Evolutionary conservation across 2,797 vertebrate species (phyloP).

Genomic region (Brotula barbata): DNA sequence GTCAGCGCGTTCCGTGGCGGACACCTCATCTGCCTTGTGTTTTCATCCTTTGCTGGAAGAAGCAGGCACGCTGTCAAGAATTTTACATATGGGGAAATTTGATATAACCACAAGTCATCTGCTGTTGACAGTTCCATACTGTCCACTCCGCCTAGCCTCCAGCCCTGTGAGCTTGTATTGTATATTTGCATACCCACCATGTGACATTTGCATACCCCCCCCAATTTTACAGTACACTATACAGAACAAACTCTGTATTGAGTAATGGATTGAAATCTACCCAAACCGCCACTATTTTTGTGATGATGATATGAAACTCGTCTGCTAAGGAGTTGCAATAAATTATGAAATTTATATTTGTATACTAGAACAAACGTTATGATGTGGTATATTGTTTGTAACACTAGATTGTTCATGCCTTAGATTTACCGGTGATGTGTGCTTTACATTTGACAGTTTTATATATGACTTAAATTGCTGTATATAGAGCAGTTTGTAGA

Average conservation of each 20-base stretch:
- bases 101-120: conserved; percentile 41
- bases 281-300: neutral
- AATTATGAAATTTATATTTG: no score
- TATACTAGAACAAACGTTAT: no score
- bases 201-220: conserved; percentile 70
- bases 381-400: no score
- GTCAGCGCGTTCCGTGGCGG: neutral
- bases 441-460: no score
- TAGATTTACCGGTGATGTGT: no score
- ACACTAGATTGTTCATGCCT: no score
- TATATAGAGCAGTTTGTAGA: no score
- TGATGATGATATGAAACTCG: neutral
- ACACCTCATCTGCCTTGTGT: neutral
- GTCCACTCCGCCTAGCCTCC: conserved; percentile 33
- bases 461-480: no score
- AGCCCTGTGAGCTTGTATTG: conserved; percentile 22
- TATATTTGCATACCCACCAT: conserved; percentile 70
- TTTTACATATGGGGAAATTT: conserved; percentile 49
- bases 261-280: neutral
- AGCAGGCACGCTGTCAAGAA: conserved; percentile 30
- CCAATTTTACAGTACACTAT: conserved; percentile 16
- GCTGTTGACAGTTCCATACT: conserved; percentile 50
- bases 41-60: conserved; percentile 8
- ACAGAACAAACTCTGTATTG: conserved; percentile 37
- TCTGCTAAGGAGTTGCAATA: no score